Evolutionary conservation across 2,797 vertebrate genomes (phyloP), one percentile per base, ranked within the genome.

Genomic region (Spinus pinus): DNA sequence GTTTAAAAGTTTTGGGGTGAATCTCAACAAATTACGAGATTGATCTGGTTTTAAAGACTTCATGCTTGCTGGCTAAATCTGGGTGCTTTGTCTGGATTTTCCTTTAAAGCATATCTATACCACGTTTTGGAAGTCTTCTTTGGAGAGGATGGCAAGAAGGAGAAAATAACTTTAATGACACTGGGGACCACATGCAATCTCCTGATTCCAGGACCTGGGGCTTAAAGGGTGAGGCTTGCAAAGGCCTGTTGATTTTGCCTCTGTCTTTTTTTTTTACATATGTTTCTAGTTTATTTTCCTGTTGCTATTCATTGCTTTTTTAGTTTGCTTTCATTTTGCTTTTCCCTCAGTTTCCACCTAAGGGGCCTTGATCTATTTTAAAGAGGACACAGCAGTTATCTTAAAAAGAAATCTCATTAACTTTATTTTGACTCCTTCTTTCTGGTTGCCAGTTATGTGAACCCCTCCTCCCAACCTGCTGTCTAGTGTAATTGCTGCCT

Each of bases 251-350:
- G 62, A 23, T 41, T 91, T 82, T 94, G 73, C 67, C 46, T 81
- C 72, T 89, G 27, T 75, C 62, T 82, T 83, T 86, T 50, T 50
- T 35, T 54, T 93, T 85, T 72, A 75, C 28, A 4, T 51, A 35
- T 23, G 28, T 65, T 89, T 93, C 54, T 72, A 80, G 74, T 74
- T 96, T 90, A 81, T 83, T 80, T 90, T 92, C 47, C 67, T 74
- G 27, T 81, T 95, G 46, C 25, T 67, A 64, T 77, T 85, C 27
- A 74, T 47, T 86, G 57, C 50, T 61, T 82, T 84, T 85, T 65
- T 2, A 7, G 42, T 92, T 89, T 65, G 37, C 37, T 81, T 89
- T 93, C 67, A 74, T 72, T 71, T 64, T 9, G 5, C 16, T 86
- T 88, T 91, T 33, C 53, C n/a, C 35, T 67, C 35, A 44, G 31